Evolutionary conservation across 2,113 vertebrate species (phyloP), one percentile per base, ranked within the genome.

Genomic region (Catharus fuscescens): DNA sequence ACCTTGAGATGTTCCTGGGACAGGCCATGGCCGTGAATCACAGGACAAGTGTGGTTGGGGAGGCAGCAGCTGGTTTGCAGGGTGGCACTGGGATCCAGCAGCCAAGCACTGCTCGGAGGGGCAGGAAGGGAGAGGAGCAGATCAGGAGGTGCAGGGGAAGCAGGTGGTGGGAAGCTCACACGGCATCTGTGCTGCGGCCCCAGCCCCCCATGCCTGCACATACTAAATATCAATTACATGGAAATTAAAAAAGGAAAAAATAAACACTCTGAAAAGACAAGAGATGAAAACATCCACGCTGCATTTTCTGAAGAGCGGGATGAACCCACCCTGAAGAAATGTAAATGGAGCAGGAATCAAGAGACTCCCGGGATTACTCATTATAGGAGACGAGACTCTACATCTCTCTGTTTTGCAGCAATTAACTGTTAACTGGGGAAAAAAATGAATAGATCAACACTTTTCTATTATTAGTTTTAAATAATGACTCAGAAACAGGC

Each of bases 401-500:
- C 79, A 71, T 88, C 93, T 84, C 78, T 96, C 92, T 93, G 92
- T 77, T 97, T 94, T 86, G 85, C 88, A 93, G 86, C 90, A 96
- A 97, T 96, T 96, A 96, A 62, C 56, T 81, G 83, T 47, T 84
- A 95, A 97, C 61, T 83, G 79, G 56, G 2, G 5, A 45, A 93
- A 95, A 93, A 88, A 59, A 8, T 78, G 72, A 97, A 64, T 31
- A 95, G 82, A 86, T 83, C 93, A 92, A 94, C 94, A 93, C 52
- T 93, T 80, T 88, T 81, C 88, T 93, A 96, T 97, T 96, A 95
- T 96, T 96, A 96, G 93, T 87, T 96, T 96, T 90, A 90, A 92
- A 90, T 91, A 97, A 93, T 79, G 93, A 95, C 60, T 95, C 93
- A 94, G 93, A 95, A 94, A 90, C 31, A 73, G 54, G 31, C 77